Percentiles rank a stretch among this genome's conserved stretches.
phyloP scores from a whole-genome alignment of 2,797 vertebrate species.

The Anguilla obscura region DNA sequence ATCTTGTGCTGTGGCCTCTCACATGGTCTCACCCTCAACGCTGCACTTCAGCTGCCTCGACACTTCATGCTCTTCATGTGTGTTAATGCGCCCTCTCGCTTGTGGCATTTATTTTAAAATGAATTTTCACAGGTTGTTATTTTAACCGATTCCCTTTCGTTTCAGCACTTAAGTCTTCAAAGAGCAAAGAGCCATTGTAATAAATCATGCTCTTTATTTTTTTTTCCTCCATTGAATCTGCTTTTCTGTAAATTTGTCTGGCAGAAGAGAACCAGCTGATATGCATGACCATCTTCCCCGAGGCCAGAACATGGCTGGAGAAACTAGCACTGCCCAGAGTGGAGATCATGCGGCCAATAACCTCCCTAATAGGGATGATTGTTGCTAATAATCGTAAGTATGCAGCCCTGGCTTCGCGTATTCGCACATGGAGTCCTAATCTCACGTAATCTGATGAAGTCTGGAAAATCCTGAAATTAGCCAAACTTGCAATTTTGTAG shows the following conservation, averaged over 20 bases:
- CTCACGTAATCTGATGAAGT: neutral
- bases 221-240: neutral
- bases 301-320: slow-evolving; percentile 12
- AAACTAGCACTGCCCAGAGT: neutral
- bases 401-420: neutral
- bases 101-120: slow-evolving; percentile 4
- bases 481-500: neutral
- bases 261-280: slow-evolving; percentile 15
- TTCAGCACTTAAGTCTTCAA: neutral
- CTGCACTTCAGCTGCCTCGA: neutral
- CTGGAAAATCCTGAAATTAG: neutral
- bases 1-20: neutral
- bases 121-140: neutral
- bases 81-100: neutral
- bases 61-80: slow-evolving; percentile 2
- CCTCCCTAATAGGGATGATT: neutral
- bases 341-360: neutral
- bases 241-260: neutral
- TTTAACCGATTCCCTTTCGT: neutral
- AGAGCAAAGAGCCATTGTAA: neutral
- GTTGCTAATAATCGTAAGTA: slow-evolving; percentile 16
- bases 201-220: neutral
- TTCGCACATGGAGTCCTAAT: neutral
- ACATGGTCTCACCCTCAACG: neutral
- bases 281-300: slow-evolving; percentile 18